Conservation (phyloP, 2,797 vertebrate genomes). For the Sebastes matsubarae region DNA sequence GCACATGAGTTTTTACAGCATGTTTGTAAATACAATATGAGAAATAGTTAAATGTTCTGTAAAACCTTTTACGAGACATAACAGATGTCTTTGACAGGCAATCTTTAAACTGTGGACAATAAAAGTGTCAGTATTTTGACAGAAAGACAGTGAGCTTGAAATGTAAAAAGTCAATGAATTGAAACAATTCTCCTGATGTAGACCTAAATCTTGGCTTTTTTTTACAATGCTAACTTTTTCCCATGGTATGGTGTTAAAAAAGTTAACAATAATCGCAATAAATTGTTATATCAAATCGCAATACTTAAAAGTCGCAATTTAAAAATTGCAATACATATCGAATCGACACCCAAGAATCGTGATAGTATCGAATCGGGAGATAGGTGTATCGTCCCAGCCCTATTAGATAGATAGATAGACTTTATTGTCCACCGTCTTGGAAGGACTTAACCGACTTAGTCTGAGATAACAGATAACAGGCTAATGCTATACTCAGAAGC, state of each 20-base stretch:
- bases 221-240: too few relatives aligned
- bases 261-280: too few relatives aligned
- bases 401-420: too few relatives aligned
- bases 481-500: background rate
- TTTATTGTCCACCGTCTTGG: background rate
- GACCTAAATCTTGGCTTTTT: too few relatives aligned
- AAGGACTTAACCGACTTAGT: background rate
- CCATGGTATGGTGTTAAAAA: too few relatives aligned
- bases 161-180: background rate
- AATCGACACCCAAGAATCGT: rapidly evolving
- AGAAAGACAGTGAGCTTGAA: background rate
- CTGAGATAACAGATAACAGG: background rate
- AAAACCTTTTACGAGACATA: background rate
- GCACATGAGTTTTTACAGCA: background rate
- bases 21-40: background rate
- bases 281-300: too few relatives aligned
- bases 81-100: background rate
- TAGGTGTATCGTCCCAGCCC: too few relatives aligned
- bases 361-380: too few relatives aligned
- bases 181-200: background rate
- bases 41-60: background rate
- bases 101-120: background rate
- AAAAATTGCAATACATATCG: too few relatives aligned
- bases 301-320: too few relatives aligned
- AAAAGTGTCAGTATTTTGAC: background rate